A percentile compares a stretch with the other conserved stretches of the same genome.
Conservation (phyloP, 1,140 invertebrate genomes). For the Drosophila bifasciata region DNA sequence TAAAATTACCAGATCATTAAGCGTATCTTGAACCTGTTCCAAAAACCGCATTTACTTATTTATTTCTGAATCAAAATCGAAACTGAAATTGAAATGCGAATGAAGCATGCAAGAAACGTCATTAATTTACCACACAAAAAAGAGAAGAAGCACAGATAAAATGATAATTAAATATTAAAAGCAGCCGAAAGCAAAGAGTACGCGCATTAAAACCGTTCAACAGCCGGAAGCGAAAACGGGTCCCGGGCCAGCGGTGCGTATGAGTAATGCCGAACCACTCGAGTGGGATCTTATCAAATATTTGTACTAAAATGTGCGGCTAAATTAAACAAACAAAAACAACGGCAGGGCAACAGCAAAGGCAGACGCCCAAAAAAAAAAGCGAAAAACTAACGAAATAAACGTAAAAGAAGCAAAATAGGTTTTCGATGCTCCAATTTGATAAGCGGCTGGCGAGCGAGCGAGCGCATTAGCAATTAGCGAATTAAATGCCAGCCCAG, state of each 20-base stretch:
- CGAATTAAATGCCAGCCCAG: conserved; percentile 70
- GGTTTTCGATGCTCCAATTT: conserved; percentile 77
- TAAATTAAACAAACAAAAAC: conserved; percentile 69
- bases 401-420: conserved; percentile 43
- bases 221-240: conserved; percentile 61
- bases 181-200: background rate
- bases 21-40: conserved; percentile 61
- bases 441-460: conserved; percentile 55
- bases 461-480: conserved; percentile 74
- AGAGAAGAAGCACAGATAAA: background rate
- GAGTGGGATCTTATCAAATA: conserved; percentile 68
- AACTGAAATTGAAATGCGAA: conserved; percentile 29
- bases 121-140: no score
- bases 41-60: conserved; percentile 20
- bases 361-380: conserved; percentile 45
- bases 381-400: conserved; percentile 1
- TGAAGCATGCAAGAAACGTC: conserved; percentile 5
- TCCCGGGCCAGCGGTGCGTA: conserved; percentile 45
- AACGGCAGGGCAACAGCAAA: conserved; percentile 38
- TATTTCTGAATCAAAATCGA: conserved; percentile 16
- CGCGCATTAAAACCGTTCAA: conserved; percentile 32
- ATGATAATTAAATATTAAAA: conserved; percentile 6
- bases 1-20: conserved; percentile 63
- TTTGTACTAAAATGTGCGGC: conserved; percentile 76
- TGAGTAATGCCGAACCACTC: conserved; percentile 64